These are phyloP conservation scores for Pristis pectinata DNA, from an alignment of 2,797 vertebrate species.

Conservation along the genomic window DNA sequence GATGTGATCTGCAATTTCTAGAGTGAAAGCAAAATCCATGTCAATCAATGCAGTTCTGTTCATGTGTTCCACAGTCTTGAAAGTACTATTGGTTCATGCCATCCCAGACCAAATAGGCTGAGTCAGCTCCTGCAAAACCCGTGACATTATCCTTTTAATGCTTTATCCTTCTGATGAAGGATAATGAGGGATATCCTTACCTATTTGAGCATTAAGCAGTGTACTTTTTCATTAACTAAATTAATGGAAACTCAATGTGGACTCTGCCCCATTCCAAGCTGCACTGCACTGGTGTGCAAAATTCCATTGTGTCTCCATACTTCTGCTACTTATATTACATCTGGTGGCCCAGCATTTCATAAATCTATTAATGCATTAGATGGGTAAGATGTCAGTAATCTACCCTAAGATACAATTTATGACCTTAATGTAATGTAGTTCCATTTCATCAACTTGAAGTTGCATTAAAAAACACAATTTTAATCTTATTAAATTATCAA, in stretches of 20 bases:
- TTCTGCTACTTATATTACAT: background rate
- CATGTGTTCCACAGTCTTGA: background rate
- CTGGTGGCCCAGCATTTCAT: background rate
- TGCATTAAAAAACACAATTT: slow-evolving; percentile 6
- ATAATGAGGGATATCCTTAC: no score
- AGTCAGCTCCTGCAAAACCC: background rate
- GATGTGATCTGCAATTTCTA: no score
- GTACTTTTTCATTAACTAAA: background rate
- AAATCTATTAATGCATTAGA: background rate
- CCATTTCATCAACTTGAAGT: background rate
- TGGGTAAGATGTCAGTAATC: background rate
- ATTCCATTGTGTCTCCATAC: background rate
- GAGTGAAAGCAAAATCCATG: background rate
- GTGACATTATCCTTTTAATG: background rate
- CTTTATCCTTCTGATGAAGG: background rate
- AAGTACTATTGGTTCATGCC: no score
- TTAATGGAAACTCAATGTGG: background rate
- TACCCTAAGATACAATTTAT: background rate
- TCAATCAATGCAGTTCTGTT: background rate
- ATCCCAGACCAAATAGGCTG: background rate
- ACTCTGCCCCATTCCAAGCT: background rate
- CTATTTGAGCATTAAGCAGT: background rate
- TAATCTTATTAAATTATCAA: slow-evolving; percentile 4
- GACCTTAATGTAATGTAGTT: background rate
- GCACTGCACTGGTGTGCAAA: background rate